These are phyloP conservation scores for Tetramorium simillimum DNA, from an alignment of 1,140 invertebrate species.

Conservation along the genomic window DNA sequence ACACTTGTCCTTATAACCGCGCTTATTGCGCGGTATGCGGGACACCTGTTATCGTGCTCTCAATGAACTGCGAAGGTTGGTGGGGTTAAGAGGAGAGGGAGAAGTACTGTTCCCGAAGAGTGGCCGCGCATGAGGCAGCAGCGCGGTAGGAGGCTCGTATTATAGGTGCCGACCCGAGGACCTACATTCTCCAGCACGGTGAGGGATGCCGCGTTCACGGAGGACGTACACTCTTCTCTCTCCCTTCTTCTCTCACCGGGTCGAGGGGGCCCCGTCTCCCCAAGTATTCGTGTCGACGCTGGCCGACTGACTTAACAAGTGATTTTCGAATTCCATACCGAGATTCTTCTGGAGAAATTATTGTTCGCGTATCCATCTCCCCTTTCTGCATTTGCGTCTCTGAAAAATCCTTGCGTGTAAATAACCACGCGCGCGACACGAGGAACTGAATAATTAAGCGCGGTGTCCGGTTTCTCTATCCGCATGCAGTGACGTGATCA, in stretches of 20 bases:
- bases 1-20: not conserved
- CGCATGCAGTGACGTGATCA: not conserved
- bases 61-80: slow-evolving; percentile 65
- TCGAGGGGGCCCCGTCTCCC: slow-evolving; percentile 43
- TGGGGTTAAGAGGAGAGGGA: slow-evolving; percentile 49
- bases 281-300: slow-evolving; percentile 67
- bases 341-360: slow-evolving; percentile 72
- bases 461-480: not conserved
- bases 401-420: slow-evolving; percentile 17
- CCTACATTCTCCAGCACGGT: slow-evolving; percentile 79
- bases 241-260: slow-evolving; percentile 26
- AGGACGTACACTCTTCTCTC: slow-evolving; percentile 19
- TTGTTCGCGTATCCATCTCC: not conserved
- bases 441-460: slow-evolving; percentile 46
- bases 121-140: slow-evolving; percentile 60
- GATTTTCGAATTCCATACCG: slow-evolving; percentile 69
- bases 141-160: slow-evolving; percentile 76
- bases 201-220: slow-evolving; percentile 47
- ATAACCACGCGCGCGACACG: slow-evolving; percentile 1
- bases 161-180: slow-evolving; percentile 81
- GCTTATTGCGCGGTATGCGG: slow-evolving; percentile 60
- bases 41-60: slow-evolving; percentile 68
- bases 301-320: slow-evolving; percentile 56
- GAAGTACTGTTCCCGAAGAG: slow-evolving; percentile 68
- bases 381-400: not conserved